A percentile compares a stretch with the other conserved stretches of the same genome.
Conservation (phyloP, 2,113 vertebrate species). For the Chamaea fasciata region DNA sequence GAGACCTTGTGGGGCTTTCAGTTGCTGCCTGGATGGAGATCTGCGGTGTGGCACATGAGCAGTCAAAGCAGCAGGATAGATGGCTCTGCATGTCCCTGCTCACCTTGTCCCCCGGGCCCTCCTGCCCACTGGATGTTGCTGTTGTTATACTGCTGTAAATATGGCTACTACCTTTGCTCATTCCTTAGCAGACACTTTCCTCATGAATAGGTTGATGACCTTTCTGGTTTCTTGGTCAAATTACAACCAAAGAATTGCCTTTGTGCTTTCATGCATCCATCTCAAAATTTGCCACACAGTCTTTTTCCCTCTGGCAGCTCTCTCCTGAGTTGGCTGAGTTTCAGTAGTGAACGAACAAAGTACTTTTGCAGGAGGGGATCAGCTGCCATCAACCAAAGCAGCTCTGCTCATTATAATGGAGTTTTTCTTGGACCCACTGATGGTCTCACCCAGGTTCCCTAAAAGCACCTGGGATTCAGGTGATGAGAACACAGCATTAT, state of each 20-base stretch:
- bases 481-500: neutral
- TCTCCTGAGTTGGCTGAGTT: neutral
- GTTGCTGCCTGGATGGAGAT: neutral
- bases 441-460: neutral
- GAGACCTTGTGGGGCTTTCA: neutral
- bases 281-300: neutral
- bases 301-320: neutral
- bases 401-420: neutral
- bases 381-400: neutral
- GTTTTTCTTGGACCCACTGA: neutral
- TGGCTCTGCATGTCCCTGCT: neutral
- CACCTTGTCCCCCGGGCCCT: neutral
- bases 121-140: rapidly evolving
- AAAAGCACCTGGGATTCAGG: neutral
- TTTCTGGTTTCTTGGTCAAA: neutral
- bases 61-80: neutral
- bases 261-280: neutral
- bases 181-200: neutral
- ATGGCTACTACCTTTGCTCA: neutral
- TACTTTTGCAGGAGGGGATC: neutral
- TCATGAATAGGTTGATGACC: neutral
- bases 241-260: neutral
- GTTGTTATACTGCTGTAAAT: neutral
- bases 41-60: neutral
- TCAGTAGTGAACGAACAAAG: neutral